phyloP scores from a whole-genome alignment of 2,888 invertebrate genomes.

The Furcula furcula region DNA sequence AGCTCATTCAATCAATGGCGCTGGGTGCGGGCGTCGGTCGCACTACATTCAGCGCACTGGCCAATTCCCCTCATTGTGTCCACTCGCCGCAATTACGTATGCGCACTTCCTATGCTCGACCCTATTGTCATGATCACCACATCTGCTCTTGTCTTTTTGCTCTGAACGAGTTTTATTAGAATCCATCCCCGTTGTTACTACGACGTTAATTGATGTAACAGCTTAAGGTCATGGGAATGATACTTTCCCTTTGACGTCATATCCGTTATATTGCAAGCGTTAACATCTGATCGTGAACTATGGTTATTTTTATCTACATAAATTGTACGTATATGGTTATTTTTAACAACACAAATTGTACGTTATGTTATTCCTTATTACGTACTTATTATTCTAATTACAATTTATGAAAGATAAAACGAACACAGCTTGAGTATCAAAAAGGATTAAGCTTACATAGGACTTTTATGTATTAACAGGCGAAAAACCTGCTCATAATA shows the following conservation, averaged over 20 bases:
- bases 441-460: no score
- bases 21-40: constrained; percentile 78
- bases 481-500: no score
- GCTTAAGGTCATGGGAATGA: constrained; percentile 30
- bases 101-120: constrained; percentile 72
- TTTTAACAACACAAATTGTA: no score
- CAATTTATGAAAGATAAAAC: no score
- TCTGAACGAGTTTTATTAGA: constrained; percentile 39
- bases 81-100: constrained; percentile 75
- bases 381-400: no score
- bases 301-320: no score
- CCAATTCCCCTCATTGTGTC: constrained; percentile 80
- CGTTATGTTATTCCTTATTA: no score
- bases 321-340: constrained; percentile 1
- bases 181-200: constrained; percentile 47
- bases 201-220: constrained; percentile 41
- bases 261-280: background rate
- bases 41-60: constrained; percentile 76
- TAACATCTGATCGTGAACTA: background rate
- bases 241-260: constrained; percentile 7
- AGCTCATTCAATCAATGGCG: constrained; percentile 75
- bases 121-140: constrained; percentile 52
- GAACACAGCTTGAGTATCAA: no score
- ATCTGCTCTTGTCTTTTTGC: constrained; percentile 57
- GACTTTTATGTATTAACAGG: no score